These are phyloP conservation scores for Gryon sp. DNA, from an alignment of 1,140 invertebrate species.

Conservation along the genomic window DNA sequence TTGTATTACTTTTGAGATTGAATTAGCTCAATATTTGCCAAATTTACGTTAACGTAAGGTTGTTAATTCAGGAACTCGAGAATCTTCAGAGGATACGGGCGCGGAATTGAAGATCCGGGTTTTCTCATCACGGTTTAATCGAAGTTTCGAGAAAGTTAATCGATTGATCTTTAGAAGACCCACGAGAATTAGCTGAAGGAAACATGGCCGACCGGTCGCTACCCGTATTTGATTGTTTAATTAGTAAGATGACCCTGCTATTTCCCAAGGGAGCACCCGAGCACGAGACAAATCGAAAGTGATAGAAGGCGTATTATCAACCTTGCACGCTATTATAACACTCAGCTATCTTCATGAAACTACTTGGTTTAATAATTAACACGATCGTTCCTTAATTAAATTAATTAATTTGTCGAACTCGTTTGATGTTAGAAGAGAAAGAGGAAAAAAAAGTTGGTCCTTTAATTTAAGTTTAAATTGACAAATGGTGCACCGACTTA, in stretches of 20 bases:
- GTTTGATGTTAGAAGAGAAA: neutral
- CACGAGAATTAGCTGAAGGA: constrained; percentile 68
- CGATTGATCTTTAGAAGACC: constrained; percentile 73
- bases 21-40: constrained; percentile 53
- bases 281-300: constrained; percentile 65
- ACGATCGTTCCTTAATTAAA: constrained; percentile 26
- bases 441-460: neutral
- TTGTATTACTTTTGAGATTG: constrained; percentile 44
- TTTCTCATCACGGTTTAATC: constrained; percentile 69
- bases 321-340: constrained; percentile 58
- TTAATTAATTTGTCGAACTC: constrained; percentile 15
- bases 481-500: constrained; percentile 14
- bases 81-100: constrained; percentile 59
- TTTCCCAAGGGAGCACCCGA: constrained; percentile 68
- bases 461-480: constrained; percentile 24
- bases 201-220: constrained; percentile 66
- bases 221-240: constrained; percentile 81
- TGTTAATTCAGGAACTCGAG: constrained; percentile 50
- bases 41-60: constrained; percentile 33
- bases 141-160: constrained; percentile 76
- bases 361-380: constrained; percentile 44
- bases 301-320: constrained; percentile 62
- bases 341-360: constrained; percentile 33
- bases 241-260: constrained; percentile 79
- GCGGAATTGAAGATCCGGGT: constrained; percentile 52